A percentile compares a stretch with the other conserved stretches of the same genome.
phyloP scores from a whole-genome alignment of 2,797 vertebrate species.

The Pristis pectinata region DNA sequence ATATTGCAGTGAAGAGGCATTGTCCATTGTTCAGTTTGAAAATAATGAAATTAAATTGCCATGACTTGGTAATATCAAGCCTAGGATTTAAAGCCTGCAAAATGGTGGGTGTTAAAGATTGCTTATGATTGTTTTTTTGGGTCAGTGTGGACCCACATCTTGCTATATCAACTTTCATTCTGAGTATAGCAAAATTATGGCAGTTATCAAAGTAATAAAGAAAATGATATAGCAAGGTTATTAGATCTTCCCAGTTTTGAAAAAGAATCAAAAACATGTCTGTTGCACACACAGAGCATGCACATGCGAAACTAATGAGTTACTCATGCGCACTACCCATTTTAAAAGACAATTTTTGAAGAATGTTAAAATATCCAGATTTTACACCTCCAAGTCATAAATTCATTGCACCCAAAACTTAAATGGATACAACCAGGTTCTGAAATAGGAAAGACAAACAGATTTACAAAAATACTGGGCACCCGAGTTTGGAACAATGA shows the following conservation, averaged over 20 bases:
- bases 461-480: neutral
- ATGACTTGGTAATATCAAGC: neutral
- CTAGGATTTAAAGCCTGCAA: neutral
- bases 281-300: neutral
- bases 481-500: neutral
- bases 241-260: neutral
- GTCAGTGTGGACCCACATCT: neutral
- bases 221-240: neutral
- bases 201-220: too few relatives aligned
- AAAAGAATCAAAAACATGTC: neutral
- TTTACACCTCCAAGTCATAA: neutral
- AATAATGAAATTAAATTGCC: neutral
- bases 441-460: neutral
- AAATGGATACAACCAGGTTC: neutral
- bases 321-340: neutral
- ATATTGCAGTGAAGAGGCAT: neutral
- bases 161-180: neutral
- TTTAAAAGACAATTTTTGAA: neutral
- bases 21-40: too few relatives aligned
- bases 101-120: neutral
- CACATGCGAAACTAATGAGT: neutral
- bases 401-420: neutral
- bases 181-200: neutral
- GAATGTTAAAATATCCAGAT: neutral
- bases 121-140: neutral